Conservation (phyloP, 2,113 vertebrate genomes). For the Macquaria australasica region DNA sequence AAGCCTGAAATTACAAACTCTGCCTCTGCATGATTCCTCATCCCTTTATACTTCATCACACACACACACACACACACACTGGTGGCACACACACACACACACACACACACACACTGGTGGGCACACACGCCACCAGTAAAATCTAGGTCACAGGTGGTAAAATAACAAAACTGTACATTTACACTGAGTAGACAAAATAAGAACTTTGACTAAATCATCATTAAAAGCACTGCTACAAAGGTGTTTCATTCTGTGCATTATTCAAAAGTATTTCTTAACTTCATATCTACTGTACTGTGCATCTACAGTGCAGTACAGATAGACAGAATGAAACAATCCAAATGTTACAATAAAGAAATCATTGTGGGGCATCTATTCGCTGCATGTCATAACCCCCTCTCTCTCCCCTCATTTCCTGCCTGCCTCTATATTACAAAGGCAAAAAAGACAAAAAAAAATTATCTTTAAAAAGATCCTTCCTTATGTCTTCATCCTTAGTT, state of each 20-base stretch:
- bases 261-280: neutral
- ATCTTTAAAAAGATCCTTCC: neutral
- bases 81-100: neutral
- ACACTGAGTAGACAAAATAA: too few species aligned
- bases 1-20: slow-evolving; percentile 53
- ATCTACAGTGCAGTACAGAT: neutral
- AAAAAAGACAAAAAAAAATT: neutral
- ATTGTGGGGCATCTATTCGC: neutral
- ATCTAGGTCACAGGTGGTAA: neutral
- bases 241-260: too few species aligned
- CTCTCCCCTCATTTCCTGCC: neutral
- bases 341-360: neutral
- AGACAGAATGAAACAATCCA: neutral
- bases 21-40: slow-evolving; percentile 22
- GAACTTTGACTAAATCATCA: neutral
- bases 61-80: neutral
- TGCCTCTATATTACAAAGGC: neutral
- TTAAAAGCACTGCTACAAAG: neutral
- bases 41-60: neutral
- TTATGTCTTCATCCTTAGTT: neutral
- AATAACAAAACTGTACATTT: neutral
- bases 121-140: neutral
- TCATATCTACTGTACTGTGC: neutral
- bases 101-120: neutral
- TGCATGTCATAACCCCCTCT: neutral